Percentiles rank a stretch among this genome's conserved stretches.
These are phyloP conservation scores for Leptinotarsa undecemlineata DNA, from an alignment of 1,140 invertebrate genomes.

Conservation along the genomic window DNA sequence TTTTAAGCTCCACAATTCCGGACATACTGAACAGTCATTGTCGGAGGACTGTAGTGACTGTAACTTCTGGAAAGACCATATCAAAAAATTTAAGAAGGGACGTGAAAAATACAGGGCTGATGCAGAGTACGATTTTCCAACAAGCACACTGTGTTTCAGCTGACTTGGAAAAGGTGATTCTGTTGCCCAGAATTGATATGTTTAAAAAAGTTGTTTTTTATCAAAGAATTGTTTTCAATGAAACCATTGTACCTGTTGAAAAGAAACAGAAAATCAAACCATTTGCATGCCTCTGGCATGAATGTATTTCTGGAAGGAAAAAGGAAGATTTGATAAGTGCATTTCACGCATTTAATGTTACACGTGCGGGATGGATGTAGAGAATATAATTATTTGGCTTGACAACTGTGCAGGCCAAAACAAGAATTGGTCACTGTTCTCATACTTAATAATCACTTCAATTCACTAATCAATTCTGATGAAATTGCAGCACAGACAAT, in stretches of 20 bases:
- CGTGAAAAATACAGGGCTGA: too few species aligned
- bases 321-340: slow-evolving; percentile 12
- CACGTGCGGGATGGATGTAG: not conserved
- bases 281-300: slow-evolving; percentile 1
- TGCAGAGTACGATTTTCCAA: too few species aligned
- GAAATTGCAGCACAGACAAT: not conserved
- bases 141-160: not conserved
- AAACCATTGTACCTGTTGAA: not conserved
- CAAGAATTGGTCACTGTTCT: not conserved
- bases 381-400: not conserved
- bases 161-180: not conserved
- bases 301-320: not conserved
- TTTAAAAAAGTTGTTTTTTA: not conserved
- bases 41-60: too few species aligned
- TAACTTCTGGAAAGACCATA: too few species aligned
- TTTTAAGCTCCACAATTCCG: too few species aligned
- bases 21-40: too few species aligned
- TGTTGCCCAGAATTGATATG: not conserved
- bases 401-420: too few species aligned
- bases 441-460: too few species aligned
- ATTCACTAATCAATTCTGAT: too few species aligned
- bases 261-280: slow-evolving; percentile 10
- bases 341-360: slow-evolving; percentile 2
- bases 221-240: not conserved
- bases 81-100: too few species aligned